Conservation (phyloP, 2,797 vertebrate species). For the Vultur gryphus region DNA sequence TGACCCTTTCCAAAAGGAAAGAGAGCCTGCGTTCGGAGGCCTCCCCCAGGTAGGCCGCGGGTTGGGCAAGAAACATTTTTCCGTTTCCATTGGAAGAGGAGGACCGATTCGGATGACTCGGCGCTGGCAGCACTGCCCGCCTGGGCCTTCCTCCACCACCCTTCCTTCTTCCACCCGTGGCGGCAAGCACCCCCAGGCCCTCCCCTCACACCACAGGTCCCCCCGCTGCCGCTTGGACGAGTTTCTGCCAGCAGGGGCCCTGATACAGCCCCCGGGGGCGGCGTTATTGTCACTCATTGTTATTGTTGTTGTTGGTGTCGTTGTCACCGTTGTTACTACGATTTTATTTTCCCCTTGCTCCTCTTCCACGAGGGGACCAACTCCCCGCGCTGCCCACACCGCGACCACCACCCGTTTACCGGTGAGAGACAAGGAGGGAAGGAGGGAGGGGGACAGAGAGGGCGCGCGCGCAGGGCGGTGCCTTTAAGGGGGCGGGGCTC, state of each 20-base stretch:
- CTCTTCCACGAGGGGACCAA: rapidly evolving
- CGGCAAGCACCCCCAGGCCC: background rate
- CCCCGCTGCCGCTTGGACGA: too few relatives aligned
- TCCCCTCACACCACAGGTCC: rapidly evolving
- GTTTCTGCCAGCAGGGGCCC: background rate
- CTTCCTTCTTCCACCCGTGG: background rate
- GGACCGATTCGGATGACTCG: rapidly evolving
- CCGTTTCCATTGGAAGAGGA: rapidly evolving
- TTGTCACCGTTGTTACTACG: rapidly evolving
- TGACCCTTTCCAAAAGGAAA: background rate
- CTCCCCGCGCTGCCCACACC: rapidly evolving
- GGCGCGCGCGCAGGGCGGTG: rapidly evolving
- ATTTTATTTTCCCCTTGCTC: background rate
- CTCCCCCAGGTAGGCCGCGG: rapidly evolving
- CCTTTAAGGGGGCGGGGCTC: background rate
- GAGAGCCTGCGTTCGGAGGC: background rate
- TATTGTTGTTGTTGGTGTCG: rapidly evolving
- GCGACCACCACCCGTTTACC: rapidly evolving
- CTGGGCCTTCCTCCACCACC: background rate
- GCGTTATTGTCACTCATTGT: rapidly evolving
- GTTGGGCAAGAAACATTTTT: background rate
- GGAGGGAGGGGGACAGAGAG: rapidly evolving
- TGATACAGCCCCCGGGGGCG: rapidly evolving
- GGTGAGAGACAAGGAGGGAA: rapidly evolving
- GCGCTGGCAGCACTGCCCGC: too few relatives aligned